phyloP scores from a whole-genome alignment of 92 coral and sea anemone species.

The Anthopleura xanthogrammica region DNA sequence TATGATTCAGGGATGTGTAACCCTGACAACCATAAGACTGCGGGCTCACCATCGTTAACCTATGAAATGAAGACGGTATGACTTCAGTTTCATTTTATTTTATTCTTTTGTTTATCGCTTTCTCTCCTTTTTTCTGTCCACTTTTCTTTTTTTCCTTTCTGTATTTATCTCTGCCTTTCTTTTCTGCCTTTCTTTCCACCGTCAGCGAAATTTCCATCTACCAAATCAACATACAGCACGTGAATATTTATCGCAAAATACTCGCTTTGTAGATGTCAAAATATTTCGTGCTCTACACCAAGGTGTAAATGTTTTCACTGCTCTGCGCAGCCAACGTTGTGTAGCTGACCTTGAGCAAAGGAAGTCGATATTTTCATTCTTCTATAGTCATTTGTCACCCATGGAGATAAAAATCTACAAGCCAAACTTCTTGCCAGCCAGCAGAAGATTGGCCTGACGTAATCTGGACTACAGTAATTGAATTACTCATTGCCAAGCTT shows the following conservation, averaged over 20 bases:
- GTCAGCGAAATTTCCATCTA: too few species aligned
- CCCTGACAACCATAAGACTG: constrained; percentile 97
- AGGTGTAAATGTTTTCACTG: neutral
- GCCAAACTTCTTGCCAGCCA: neutral
- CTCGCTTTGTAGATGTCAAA: neutral
- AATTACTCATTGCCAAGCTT: neutral
- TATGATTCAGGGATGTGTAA: constrained; percentile 98
- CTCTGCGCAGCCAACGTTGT: neutral
- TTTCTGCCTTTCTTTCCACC: too few species aligned
- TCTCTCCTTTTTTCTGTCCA: neutral
- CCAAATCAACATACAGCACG: neutral
- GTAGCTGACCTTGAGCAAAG: neutral
- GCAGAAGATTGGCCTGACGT: neutral
- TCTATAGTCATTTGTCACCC: neutral
- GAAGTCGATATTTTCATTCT: neutral
- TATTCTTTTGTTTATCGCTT: neutral
- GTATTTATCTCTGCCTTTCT: too few species aligned
- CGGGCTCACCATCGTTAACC: constrained; percentile 98
- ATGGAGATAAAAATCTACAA: too few species aligned
- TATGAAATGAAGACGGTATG: neutral
- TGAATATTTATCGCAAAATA: neutral
- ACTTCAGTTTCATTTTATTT: neutral
- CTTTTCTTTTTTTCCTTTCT: neutral
- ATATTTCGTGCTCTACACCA: neutral
- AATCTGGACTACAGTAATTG: neutral